Conservation (phyloP, 1,140 invertebrate species). For the Phymorhynchus buccinoides region DNA sequence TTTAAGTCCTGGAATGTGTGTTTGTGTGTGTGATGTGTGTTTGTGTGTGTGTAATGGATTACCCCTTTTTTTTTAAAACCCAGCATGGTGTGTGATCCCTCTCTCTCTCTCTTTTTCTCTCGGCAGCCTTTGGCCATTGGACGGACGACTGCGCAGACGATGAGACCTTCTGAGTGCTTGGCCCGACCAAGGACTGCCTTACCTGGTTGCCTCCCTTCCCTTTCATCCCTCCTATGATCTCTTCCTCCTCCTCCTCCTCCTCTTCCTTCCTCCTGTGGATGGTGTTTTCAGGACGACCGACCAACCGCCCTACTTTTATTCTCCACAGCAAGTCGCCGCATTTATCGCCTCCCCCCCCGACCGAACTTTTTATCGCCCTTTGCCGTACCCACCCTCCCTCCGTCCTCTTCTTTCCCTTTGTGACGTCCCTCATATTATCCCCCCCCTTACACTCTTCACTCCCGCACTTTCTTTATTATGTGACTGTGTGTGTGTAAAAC, state of each 20-base stretch:
- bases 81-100: slow-evolving; percentile 31
- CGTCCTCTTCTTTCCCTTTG: no score
- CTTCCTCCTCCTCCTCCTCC: no score
- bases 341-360: neutral
- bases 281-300: neutral
- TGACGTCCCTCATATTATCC: no score
- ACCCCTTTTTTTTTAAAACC: neutral
- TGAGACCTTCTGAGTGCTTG: slow-evolving; percentile 82
- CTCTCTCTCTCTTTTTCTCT: slow-evolving; percentile 52
- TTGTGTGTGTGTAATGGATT: no score
- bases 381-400: neutral
- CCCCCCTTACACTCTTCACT: no score
- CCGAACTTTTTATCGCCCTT: neutral
- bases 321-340: neutral
- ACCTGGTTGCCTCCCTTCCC: no score
- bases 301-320: neutral
- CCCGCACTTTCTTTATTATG: neutral
- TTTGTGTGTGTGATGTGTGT: no score
- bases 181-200: neutral
- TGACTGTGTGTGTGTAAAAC: no score
- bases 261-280: no score
- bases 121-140: slow-evolving; percentile 85
- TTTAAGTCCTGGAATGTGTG: no score
- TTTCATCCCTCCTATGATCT: neutral
- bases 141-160: slow-evolving; percentile 86